Evolutionary conservation across 2,797 vertebrate genomes (phyloP).

Genomic region (Nyctalus aviator): DNA sequence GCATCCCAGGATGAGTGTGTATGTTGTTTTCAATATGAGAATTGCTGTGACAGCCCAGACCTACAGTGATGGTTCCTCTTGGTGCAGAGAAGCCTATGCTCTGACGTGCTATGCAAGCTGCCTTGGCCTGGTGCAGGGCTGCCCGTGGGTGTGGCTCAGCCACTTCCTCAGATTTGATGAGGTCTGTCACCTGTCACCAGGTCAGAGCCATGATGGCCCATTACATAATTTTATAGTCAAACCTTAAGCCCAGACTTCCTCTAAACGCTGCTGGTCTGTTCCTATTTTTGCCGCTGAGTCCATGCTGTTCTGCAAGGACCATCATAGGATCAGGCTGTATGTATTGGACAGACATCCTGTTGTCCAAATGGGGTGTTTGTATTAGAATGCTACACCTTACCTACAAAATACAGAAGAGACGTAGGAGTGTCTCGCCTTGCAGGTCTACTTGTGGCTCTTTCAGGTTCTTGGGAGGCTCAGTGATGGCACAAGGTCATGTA

Average conservation of each 20-base stretch:
- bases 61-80: background rate
- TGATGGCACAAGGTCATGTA: background rate
- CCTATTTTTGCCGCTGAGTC: constrained; percentile 3
- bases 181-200: background rate
- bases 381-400: background rate
- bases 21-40: background rate
- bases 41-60: background rate
- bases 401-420: background rate
- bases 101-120: background rate
- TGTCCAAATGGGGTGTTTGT: background rate
- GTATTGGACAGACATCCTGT: background rate
- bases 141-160: background rate
- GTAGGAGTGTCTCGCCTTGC: background rate
- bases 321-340: background rate
- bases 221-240: constrained; percentile 3
- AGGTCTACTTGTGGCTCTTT: background rate
- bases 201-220: background rate
- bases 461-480: background rate
- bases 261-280: background rate
- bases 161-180: background rate
- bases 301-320: background rate
- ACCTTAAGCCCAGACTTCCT: background rate
- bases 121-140: too few species aligned
- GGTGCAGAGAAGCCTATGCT: background rate
- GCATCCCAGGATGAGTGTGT: background rate